Conservation (phyloP, 2,888 invertebrate genomes). For the Acleris holmiana region DNA sequence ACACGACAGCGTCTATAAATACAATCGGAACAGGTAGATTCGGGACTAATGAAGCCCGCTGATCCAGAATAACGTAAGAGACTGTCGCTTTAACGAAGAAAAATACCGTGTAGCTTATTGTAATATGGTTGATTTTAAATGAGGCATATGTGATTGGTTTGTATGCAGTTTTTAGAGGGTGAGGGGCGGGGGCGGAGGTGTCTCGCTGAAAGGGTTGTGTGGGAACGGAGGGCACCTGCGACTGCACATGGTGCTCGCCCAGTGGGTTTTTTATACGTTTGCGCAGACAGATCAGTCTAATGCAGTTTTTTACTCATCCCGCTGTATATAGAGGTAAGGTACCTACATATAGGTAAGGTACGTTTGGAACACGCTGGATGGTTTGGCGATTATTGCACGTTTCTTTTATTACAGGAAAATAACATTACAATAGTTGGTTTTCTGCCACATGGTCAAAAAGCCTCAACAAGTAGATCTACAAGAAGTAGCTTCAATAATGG, state of each 20-base stretch:
- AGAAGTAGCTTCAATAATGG: no score
- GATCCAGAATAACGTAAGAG: conserved; percentile 49
- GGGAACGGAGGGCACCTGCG: conserved; percentile 85
- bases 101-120: conserved; percentile 37
- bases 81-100: conserved; percentile 26
- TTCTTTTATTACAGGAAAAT: no score
- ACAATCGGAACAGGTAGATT: conserved; percentile 82
- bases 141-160: conserved; percentile 50
- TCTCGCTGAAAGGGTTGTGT: conserved; percentile 83
- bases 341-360: conserved; percentile 36
- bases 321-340: conserved; percentile 37
- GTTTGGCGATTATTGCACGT: not conserved
- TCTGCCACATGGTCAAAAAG: no score
- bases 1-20: conserved; percentile 82
- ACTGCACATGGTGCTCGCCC: conserved; percentile 80
- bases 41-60: conserved; percentile 66
- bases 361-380: conserved; percentile 30
- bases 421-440: no score
- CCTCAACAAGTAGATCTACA: no score
- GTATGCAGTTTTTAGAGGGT: conserved; percentile 62
- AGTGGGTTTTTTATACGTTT: conserved; percentile 76
- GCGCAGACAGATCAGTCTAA: conserved; percentile 76
- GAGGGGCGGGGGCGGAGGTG: conserved; percentile 60
- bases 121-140: conserved; percentile 45
- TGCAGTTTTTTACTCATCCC: conserved; percentile 77